Evolutionary conservation across 2,888 invertebrate genomes (phyloP).

Genomic region (Epinotia brunnichana): DNA sequence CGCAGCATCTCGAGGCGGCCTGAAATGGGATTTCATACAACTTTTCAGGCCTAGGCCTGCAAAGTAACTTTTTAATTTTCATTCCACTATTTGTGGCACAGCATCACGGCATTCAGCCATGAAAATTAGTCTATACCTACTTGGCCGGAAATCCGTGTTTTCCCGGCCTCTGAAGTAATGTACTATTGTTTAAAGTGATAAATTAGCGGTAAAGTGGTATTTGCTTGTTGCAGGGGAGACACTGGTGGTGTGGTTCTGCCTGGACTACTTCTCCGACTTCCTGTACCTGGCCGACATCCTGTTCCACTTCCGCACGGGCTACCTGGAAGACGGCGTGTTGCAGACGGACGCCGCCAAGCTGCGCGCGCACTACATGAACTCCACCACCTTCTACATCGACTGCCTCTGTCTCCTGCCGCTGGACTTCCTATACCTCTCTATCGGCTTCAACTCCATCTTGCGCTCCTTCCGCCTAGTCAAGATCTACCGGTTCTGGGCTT

Average conservation of each 20-base stretch:
- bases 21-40: too few species aligned
- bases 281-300: slow-evolving; percentile 97
- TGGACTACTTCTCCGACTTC: slow-evolving; percentile 98
- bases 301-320: slow-evolving; percentile 98
- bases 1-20: too few species aligned
- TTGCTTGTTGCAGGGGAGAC: slow-evolving; percentile 88
- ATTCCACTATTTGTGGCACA: too few species aligned
- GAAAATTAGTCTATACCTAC: too few species aligned
- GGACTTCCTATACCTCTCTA: slow-evolving; percentile 98
- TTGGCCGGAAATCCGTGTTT: too few species aligned
- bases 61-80: too few species aligned
- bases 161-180: too few species aligned
- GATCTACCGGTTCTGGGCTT: slow-evolving; percentile 99
- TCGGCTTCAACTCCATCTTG: slow-evolving; percentile 97
- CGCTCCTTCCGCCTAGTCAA: slow-evolving; percentile 98
- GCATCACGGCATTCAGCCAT: too few species aligned
- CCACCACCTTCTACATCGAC: slow-evolving; percentile 98
- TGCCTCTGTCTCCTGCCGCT: slow-evolving; percentile 98
- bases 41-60: too few species aligned
- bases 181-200: too few species aligned
- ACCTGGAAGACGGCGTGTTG: slow-evolving; percentile 98
- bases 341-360: slow-evolving; percentile 97
- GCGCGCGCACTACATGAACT: slow-evolving; percentile 98
- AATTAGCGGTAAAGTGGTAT: slow-evolving; percentile 5
- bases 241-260: slow-evolving; percentile 96